Evolutionary conservation across 1,140 invertebrate species (phyloP), one percentile per base, ranked within the genome.

Genomic region (Polypedilum pembai): DNA sequence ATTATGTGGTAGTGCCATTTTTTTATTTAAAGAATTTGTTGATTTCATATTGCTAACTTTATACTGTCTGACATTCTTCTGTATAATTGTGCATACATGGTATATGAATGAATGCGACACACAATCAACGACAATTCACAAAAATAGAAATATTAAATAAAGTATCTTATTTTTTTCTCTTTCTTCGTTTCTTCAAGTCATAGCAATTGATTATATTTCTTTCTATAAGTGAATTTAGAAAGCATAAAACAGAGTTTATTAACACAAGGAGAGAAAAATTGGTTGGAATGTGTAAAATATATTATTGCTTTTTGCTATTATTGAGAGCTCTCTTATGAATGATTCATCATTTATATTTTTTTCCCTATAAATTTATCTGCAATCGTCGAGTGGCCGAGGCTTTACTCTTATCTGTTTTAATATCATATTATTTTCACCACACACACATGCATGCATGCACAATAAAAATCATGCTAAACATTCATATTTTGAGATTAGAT

Each of bases 181-280:
- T 33, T 33, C 24, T 3, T 33, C 24, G 5, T 33, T 33, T 33
- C 24, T 45, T 56, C n/a, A n/a, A 56, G 45, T 56, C 45, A 56
- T 56, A 56, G 12, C 12, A 56, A 56, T 56, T 56, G 45, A 56
- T 56, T 56, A 56, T 12, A 56, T 56, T 56, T 33, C 24, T 15
- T 15, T 12, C 45, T n/a, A 56, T 56, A 56, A 56, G 45, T 56
- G 45, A 56, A 56, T 56, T 56, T 56, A 56, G 45, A 56, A 56
- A 56, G 45, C 45, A 56, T 56, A 56, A 56, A 56, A n/a, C 45
- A 56, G 45, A 56, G 45, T 56, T 56, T 56, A 56, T 56, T 56
- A 56, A 56, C 45, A 56, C 10, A 56, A 56, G n/a, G 12, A 15
- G 12, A 45, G 8, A 45, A 45, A 45, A n/a, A 56, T 56, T 33